phyloP scores from a whole-genome alignment of 2,888 invertebrate genomes.

The Cantharis lateralis region DNA sequence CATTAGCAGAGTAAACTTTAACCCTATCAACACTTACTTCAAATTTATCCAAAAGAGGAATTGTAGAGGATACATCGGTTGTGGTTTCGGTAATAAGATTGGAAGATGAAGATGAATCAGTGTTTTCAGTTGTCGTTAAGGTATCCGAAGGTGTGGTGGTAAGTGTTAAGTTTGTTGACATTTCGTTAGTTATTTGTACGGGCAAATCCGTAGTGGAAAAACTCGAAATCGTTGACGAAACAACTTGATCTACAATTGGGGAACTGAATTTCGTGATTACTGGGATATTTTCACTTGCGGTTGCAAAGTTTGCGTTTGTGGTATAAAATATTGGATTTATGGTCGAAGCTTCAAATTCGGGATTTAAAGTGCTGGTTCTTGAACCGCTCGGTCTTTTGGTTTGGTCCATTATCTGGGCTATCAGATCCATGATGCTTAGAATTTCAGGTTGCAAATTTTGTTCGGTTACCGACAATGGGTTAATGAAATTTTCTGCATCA shows the following conservation, averaged over 20 bases:
- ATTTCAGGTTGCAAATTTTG: background rate
- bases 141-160: background rate
- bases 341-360: background rate
- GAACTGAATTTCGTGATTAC: background rate
- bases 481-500: background rate
- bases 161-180: background rate
- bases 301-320: background rate
- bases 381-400: background rate
- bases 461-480: background rate
- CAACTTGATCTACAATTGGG: background rate
- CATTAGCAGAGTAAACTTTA: conserved; percentile 52
- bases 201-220: background rate
- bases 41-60: conserved; percentile 45
- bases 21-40: conserved; percentile 55
- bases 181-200: background rate
- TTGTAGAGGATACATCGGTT: conserved; percentile 54
- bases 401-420: background rate
- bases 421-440: background rate
- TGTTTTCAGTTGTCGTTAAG: conserved; percentile 19
- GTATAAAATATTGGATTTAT: background rate
- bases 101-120: background rate
- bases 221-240: background rate
- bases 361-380: background rate
- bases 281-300: background rate
- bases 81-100: conserved; percentile 28